phyloP scores from a whole-genome alignment of 2,888 invertebrate genomes.

The Latrodectus hesperus region DNA sequence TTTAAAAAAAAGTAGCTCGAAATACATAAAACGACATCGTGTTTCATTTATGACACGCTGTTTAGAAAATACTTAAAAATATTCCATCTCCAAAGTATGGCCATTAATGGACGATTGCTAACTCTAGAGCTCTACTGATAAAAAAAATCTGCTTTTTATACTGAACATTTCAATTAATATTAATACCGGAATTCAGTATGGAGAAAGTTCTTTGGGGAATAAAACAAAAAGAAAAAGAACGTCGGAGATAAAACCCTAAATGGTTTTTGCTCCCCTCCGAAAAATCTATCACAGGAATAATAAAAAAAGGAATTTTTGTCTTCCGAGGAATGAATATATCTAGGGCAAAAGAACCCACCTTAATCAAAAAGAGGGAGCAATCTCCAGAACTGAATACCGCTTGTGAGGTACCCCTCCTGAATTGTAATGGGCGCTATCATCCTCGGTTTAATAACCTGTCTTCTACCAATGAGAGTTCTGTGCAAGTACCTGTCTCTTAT shows the following conservation, averaged over 20 bases:
- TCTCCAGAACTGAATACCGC: conserved; percentile 2
- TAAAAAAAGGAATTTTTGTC: conserved; percentile 12
- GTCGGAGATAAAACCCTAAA: conserved; percentile 33
- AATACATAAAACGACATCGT: too few relatives aligned
- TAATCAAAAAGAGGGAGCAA: conserved; percentile 23
- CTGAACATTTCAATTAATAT: too few relatives aligned
- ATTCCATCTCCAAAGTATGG: too few relatives aligned
- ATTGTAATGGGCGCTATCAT: conserved; percentile 40
- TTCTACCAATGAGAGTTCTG: conserved; percentile 40
- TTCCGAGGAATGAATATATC: conserved; percentile 5
- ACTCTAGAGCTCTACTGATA: background rate
- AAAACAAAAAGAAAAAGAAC: conserved; percentile 41
- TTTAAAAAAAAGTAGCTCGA: too few relatives aligned
- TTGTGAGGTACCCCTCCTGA: conserved; percentile 22
- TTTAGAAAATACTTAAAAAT: too few relatives aligned
- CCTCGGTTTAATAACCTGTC: conserved; percentile 38
- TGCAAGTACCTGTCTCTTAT: conserved; percentile 45
- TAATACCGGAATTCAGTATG: too few relatives aligned
- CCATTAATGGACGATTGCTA: background rate
- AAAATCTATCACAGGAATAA: conserved; percentile 30
- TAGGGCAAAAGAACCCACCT: conserved; percentile 18
- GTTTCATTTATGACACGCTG: too few relatives aligned
- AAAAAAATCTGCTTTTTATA: too few relatives aligned
- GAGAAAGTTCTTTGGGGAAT: background rate
- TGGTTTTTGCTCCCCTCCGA: conserved; percentile 5